Conservation (phyloP, 1,140 invertebrate genomes). For the Leptopilina boulardi region DNA sequence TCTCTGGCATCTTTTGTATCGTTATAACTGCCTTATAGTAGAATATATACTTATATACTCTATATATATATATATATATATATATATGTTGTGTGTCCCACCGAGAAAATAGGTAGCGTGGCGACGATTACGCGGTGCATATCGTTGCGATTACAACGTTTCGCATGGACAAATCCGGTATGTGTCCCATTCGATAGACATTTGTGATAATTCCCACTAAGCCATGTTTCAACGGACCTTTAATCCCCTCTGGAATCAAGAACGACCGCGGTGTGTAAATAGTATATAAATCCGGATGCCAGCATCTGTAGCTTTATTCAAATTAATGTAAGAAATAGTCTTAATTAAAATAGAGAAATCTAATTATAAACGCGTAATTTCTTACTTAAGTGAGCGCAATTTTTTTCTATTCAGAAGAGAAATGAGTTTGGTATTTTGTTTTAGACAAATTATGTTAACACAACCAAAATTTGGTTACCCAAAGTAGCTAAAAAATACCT, state of each 20-base stretch:
- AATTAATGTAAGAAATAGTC: background rate
- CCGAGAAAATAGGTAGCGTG: conserved; percentile 53
- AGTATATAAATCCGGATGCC: conserved; percentile 11
- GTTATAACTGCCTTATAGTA: conserved; percentile 25
- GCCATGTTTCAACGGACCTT: conserved; percentile 36
- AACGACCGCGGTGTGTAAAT: conserved; percentile 30
- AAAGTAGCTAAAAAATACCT: too few species aligned
- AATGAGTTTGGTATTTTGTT: too few species aligned
- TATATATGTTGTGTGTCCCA: too few species aligned
- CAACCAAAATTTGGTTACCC: too few species aligned
- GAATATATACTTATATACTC: conserved; percentile 30
- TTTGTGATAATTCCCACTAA: conserved; percentile 50
- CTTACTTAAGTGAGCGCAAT: too few species aligned
- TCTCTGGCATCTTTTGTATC: conserved; percentile 34
- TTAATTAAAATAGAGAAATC: background rate
- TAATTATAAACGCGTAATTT: too few species aligned
- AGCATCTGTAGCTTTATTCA: background rate
- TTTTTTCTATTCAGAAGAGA: too few species aligned
- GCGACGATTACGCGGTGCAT: conserved; percentile 37
- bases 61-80: too few species aligned
- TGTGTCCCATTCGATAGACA: conserved; percentile 45
- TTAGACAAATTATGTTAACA: too few species aligned
- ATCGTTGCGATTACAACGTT: conserved; percentile 49
- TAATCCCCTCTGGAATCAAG: conserved; percentile 24
- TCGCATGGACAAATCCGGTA: conserved; percentile 50